phyloP scores from a whole-genome alignment of 2,888 invertebrate species.

The Amphimallon solstitiale region DNA sequence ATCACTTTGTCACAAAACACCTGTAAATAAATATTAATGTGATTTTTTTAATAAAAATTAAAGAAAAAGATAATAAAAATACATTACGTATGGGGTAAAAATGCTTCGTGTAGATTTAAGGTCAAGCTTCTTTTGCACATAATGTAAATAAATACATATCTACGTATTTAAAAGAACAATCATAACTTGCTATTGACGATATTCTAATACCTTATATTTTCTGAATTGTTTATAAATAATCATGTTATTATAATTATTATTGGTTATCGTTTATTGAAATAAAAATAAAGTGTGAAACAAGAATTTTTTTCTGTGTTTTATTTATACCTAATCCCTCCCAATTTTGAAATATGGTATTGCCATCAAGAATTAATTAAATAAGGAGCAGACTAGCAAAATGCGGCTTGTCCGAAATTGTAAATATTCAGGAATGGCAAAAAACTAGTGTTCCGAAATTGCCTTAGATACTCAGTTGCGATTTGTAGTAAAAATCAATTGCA shows the following conservation, averaged over 20 bases:
- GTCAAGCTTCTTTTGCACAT: conserved; percentile 34
- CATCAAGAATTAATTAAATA: too few species aligned
- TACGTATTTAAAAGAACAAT: conserved; percentile 35
- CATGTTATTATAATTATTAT: conserved; percentile 23
- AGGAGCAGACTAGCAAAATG: too few species aligned
- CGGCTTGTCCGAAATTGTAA: too few species aligned
- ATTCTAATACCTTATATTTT: conserved; percentile 28
- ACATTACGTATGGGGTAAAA: not conserved
- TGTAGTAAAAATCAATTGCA: too few species aligned
- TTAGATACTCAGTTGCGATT: too few species aligned
- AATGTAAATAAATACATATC: conserved; percentile 34
- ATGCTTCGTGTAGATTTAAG: conserved; percentile 17
- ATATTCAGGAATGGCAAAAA: not conserved
- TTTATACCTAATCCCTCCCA: not conserved
- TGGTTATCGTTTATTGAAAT: conserved; percentile 24
- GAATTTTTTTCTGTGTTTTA: not conserved
- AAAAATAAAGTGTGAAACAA: conserved; percentile 35
- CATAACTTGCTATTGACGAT: conserved; percentile 31
- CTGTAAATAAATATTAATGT: conserved; percentile 18
- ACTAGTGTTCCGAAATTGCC: not conserved
- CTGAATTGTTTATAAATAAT: conserved; percentile 28
- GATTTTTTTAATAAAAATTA: conserved; percentile 16
- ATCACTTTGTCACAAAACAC: conserved; percentile 10
- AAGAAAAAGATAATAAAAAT: conserved; percentile 8
- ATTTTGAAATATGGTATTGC: too few species aligned